Percentiles rank a stretch among this genome's conserved stretches.
Conservation (phyloP, 2,888 invertebrate species). For the Melieria omissa region DNA sequence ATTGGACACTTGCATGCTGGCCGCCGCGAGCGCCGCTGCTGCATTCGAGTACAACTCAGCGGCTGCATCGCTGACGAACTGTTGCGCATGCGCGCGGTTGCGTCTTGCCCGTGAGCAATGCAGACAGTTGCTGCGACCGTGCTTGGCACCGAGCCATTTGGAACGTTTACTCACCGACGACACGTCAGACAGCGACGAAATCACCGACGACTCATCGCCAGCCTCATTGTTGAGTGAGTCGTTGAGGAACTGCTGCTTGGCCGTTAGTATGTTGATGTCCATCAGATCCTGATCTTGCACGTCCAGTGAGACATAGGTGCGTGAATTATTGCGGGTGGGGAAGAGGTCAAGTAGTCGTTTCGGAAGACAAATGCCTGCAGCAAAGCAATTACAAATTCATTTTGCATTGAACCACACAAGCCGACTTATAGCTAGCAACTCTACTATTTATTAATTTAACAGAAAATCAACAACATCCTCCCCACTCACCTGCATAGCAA, state of each 20-base stretch:
- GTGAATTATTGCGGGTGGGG: conserved; percentile 59
- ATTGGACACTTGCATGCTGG: conserved; percentile 50
- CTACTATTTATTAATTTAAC: neutral
- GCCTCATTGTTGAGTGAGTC: conserved; percentile 63
- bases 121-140: conserved; percentile 62
- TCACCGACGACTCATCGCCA: conserved; percentile 63
- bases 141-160: conserved; percentile 62
- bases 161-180: conserved; percentile 64
- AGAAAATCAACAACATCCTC: neutral
- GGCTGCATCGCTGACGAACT: conserved; percentile 47
- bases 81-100: conserved; percentile 52
- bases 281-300: conserved; percentile 64
- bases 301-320: conserved; percentile 66
- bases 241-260: conserved; percentile 61
- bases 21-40: conserved; percentile 41
- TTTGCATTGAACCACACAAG: too few species aligned
- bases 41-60: conserved; percentile 32
- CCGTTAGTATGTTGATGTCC: conserved; percentile 58
- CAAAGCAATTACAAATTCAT: neutral
- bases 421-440: neutral
- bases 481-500: conserved; percentile 61
- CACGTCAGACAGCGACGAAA: conserved; percentile 67
- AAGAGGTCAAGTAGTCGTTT: conserved; percentile 65
- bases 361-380: conserved; percentile 64
- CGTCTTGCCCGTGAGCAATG: conserved; percentile 61